A percentile compares a stretch with the other conserved stretches of the same genome.
These are phyloP conservation scores for Argyresthia goedartella DNA, from an alignment of 2,888 invertebrate species.

Conservation along the genomic window DNA sequence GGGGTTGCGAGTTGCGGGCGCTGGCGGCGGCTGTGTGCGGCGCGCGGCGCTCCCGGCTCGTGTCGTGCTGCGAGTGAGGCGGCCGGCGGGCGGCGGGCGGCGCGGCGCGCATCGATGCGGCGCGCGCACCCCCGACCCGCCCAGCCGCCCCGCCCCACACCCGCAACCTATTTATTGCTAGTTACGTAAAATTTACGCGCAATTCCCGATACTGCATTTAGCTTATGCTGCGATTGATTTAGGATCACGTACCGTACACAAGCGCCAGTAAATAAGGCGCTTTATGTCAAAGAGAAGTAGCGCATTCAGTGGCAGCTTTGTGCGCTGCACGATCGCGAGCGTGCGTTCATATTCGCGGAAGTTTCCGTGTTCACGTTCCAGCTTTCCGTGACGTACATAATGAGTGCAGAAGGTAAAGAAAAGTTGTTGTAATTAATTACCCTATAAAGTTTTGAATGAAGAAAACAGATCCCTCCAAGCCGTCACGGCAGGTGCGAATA, in stretches of 20 bases:
- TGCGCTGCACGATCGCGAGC: too few species aligned
- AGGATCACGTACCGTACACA: conserved; percentile 23
- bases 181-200: conserved; percentile 72
- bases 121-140: conserved; percentile 59
- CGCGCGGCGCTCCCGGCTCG: conserved; percentile 45
- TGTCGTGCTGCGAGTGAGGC: conserved; percentile 45
- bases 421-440: not conserved
- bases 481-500: conserved; percentile 4
- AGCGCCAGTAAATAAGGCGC: conserved; percentile 15
- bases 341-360: too few species aligned
- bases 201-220: conserved; percentile 67
- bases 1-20: conserved; percentile 26
- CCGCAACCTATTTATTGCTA: conserved; percentile 72
- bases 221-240: conserved; percentile 43
- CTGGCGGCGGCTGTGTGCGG: conserved; percentile 14
- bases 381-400: too few species aligned
- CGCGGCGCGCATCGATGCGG: conserved; percentile 25
- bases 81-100: conserved; percentile 17
- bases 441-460: conserved; percentile 1
- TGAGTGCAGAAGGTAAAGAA: too few species aligned
- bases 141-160: conserved; percentile 64
- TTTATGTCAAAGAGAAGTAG: conserved; percentile 16
- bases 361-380: too few species aligned
- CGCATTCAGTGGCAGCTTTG: too few species aligned
- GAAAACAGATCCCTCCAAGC: conserved; percentile 15